Evolutionary conservation across 2,797 vertebrate species (phyloP), one percentile per base, ranked within the genome.

Genomic region (Gobio occitaniae): DNA sequence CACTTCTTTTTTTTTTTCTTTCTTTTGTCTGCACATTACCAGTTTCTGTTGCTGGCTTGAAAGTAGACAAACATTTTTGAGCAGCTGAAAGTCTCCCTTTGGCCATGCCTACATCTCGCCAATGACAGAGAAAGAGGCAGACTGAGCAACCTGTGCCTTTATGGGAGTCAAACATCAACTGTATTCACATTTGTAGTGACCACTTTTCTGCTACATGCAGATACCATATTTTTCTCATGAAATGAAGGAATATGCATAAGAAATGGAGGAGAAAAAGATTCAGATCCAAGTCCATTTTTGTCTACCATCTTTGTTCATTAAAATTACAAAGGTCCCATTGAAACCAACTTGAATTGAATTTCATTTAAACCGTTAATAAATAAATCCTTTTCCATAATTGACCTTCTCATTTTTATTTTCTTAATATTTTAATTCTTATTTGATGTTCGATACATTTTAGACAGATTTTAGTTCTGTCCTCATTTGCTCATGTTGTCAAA

Each of bases 81-180:
- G 44, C 52, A 12, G 65, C 65, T 82, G 48, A 63, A 70, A 70
- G 71, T 52, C 54, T 78, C 68, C 16, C 21, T 52, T 69, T 56
- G 68, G 71, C 70, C 10, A 4, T 77, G 52, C 15, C 17, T 69
- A 10, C 10, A 21, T 82, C 12, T 47, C 66, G n/a, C 13, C 44
- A 19, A n/a, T 25, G 76, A 47, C 5, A 3, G 21, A 63, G 38
- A 78, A 29, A 47, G 44, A 72, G 47, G 48, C 38, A 48, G 75
- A 84, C 50, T 76, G 10, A 65, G 72, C 61, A 76, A 7, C 17
- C 12, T 83, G 82, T 83, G 82, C 72, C 72, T 83, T 83, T 32
- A 66, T 66, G 71, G 82, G 47, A 66, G 59, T 66, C 15, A 66
- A 83, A 83, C 56, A 6, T 66, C 9, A 75, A 12, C 66, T 63